A percentile compares a stretch with the other conserved stretches of the same genome.
Conservation (phyloP, 2,888 invertebrate genomes). For the Seladonia tumulorum region DNA sequence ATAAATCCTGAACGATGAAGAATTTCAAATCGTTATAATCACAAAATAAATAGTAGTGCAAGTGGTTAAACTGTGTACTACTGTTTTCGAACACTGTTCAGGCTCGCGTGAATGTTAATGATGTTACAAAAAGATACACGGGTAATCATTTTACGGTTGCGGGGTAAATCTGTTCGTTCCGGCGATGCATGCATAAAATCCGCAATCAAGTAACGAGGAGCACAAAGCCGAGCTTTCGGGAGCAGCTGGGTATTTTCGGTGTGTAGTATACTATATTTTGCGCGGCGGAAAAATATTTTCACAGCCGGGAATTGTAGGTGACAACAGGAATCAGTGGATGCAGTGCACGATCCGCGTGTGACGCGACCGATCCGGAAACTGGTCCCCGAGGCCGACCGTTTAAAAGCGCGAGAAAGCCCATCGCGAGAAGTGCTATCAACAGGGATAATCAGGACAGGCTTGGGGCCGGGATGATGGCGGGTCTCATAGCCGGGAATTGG, state of each 20-base stretch:
- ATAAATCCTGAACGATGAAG: too few relatives aligned
- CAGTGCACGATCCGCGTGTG: not conserved
- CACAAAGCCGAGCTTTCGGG: not conserved
- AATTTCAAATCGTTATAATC: too few relatives aligned
- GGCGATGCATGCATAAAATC: not conserved
- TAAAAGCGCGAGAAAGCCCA: constrained; percentile 43
- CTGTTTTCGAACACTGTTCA: too few relatives aligned
- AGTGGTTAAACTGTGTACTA: too few relatives aligned
- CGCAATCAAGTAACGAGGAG: not conserved
- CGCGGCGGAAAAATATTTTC: not conserved
- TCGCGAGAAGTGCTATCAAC: constrained; percentile 54
- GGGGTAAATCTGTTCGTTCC: not conserved
- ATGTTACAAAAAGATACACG: not conserved
- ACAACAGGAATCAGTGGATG: not conserved
- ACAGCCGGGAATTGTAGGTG: not conserved
- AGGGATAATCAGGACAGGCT: constrained; percentile 52
- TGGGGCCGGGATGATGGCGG: constrained; percentile 26
- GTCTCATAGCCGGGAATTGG: constrained; percentile 52
- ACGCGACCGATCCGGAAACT: constrained; percentile 27
- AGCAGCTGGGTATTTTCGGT: not conserved
- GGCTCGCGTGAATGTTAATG: too few relatives aligned
- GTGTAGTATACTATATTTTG: not conserved
- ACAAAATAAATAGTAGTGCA: too few relatives aligned
- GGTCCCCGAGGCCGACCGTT: constrained; percentile 18
- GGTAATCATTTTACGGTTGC: not conserved